A percentile compares a stretch with the other conserved stretches of the same genome.
Conservation (phyloP, 2,888 invertebrate genomes). For the Rhyacophila evoluta region DNA sequence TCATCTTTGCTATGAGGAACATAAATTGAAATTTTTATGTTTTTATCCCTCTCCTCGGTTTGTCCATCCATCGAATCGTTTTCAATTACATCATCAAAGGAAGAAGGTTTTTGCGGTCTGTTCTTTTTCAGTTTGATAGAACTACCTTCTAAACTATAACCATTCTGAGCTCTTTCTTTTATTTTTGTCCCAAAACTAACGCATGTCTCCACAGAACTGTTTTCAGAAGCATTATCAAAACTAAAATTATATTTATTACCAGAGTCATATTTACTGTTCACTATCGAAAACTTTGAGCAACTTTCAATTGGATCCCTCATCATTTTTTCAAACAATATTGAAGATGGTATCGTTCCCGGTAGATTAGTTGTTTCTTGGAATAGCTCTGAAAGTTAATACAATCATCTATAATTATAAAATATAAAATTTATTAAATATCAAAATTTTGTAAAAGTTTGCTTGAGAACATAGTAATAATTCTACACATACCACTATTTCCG, state of each 20-base stretch:
- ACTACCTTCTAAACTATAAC: slow-evolving; percentile 58
- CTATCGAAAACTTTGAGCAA: background rate
- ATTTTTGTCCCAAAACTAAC: slow-evolving; percentile 69
- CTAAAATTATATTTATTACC: slow-evolving; percentile 29
- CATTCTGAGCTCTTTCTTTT: slow-evolving; percentile 66
- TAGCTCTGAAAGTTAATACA: slow-evolving; percentile 42
- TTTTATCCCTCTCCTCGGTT: slow-evolving; percentile 17
- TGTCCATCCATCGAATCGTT: background rate
- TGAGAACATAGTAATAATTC: too few relatives aligned
- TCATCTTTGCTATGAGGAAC: slow-evolving; percentile 51
- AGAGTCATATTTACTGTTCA: slow-evolving; percentile 15
- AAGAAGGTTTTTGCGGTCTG: slow-evolving; percentile 15
- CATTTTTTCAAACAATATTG: slow-evolving; percentile 49
- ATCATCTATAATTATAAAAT: too few relatives aligned
- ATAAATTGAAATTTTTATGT: slow-evolving; percentile 45
- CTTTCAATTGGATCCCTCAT: slow-evolving; percentile 46
- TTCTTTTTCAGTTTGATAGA: slow-evolving; percentile 44
- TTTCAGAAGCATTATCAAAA: slow-evolving; percentile 49
- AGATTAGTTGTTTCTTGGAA: slow-evolving; percentile 39
- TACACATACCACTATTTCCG: slow-evolving; percentile 32
- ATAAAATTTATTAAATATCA: too few relatives aligned
- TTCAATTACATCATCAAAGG: slow-evolving; percentile 27
- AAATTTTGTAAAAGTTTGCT: too few relatives aligned
- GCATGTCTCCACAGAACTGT: slow-evolving; percentile 66
- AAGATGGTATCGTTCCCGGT: slow-evolving; percentile 49